A percentile compares a stretch with the other conserved stretches of the same genome.
Conservation (phyloP, 1,140 invertebrate genomes). For the Mactra quadrangularis region DNA sequence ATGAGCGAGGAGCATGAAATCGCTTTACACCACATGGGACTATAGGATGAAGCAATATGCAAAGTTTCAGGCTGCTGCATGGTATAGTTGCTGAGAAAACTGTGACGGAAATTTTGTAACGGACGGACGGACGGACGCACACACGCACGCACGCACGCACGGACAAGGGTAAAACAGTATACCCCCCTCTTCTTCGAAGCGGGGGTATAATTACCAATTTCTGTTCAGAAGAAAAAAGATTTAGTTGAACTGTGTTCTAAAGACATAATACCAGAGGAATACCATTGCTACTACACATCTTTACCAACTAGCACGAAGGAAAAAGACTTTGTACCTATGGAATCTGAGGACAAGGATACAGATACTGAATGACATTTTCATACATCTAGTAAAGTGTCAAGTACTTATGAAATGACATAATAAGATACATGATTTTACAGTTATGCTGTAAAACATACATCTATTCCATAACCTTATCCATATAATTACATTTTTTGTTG, state of each 20-base stretch:
- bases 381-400: too few species aligned
- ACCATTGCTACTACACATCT: background rate
- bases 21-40: too few species aligned
- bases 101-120: background rate
- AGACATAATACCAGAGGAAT: constrained; percentile 21
- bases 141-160: background rate
- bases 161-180: too few species aligned
- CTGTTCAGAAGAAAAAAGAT: background rate
- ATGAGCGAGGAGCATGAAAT: too few species aligned
- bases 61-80: background rate
- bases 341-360: background rate
- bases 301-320: background rate
- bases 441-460: too few species aligned
- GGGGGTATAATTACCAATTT: background rate
- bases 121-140: background rate
- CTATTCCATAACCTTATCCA: too few species aligned
- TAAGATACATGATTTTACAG: too few species aligned
- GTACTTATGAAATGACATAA: too few species aligned
- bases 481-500: too few species aligned
- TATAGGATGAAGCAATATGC: too few species aligned
- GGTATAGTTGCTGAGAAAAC: background rate
- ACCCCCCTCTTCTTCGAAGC: too few species aligned
- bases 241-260: background rate
- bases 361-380: too few species aligned
- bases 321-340: background rate